Evolutionary conservation across 2,888 invertebrate species (phyloP).

Genomic region (Eutolmus rufibarbis): DNA sequence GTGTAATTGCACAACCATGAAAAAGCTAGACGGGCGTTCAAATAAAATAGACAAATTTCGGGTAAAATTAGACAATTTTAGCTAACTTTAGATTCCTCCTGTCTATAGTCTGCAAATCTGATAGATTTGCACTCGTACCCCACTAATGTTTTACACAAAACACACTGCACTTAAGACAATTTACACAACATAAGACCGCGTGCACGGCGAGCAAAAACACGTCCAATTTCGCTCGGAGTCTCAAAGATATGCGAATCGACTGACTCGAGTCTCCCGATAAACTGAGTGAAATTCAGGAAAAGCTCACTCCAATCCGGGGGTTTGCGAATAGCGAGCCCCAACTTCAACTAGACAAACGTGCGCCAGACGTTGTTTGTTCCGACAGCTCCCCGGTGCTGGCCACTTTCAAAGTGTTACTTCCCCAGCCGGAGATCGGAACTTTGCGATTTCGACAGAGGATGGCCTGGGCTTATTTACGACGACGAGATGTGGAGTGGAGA

Average conservation of each 20-base stretch:
- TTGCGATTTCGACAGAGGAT: background rate
- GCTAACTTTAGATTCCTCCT: background rate
- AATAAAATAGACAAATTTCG: conserved; percentile 1
- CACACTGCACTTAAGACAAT: background rate
- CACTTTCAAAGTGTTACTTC: conserved; percentile 21
- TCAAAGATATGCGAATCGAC: background rate
- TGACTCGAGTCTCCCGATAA: conserved; percentile 25
- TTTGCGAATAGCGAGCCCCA: background rate
- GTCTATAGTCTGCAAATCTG: background rate
- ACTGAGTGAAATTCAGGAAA: conserved; percentile 32
- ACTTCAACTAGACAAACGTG: conserved; percentile 26
- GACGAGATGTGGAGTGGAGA: background rate
- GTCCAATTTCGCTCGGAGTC: background rate
- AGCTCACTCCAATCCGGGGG: conserved; percentile 10
- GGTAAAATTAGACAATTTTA: conserved; percentile 11
- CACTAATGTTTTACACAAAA: background rate
- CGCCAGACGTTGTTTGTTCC: conserved; percentile 13
- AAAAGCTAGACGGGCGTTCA: background rate
- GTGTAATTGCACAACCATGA: conserved; percentile 29
- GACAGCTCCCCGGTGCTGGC: background rate
- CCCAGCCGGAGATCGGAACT: background rate
- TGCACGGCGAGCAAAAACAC: background rate
- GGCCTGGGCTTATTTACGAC: conserved; percentile 4
- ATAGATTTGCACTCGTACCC: background rate
- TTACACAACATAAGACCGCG: background rate